Conservation (phyloP, 1,140 invertebrate species). For the Anagrus nilaparvatae region DNA sequence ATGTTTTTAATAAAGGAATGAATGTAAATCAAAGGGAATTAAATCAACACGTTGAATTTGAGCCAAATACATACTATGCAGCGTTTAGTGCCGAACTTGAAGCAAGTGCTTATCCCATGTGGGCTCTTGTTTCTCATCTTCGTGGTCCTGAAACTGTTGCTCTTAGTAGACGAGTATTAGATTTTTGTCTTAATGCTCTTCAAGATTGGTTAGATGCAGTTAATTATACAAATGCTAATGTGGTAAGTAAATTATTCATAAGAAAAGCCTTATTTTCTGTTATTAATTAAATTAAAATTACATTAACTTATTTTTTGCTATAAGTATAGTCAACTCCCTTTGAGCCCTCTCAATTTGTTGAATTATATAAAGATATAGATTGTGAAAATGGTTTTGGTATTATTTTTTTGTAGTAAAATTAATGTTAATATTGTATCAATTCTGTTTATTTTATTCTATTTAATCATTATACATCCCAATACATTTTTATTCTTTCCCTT, state of each 20-base stretch:
- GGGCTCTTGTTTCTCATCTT: conserved; percentile 85
- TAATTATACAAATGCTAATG: conserved; percentile 56
- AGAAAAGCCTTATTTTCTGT: neutral
- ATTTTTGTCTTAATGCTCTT: conserved; percentile 62
- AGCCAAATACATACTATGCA: conserved; percentile 92
- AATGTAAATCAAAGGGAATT: conserved; percentile 88
- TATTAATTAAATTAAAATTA: neutral
- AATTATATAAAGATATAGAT: too few relatives aligned
- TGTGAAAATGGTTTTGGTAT: too few relatives aligned
- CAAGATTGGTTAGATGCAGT: conserved; percentile 81
- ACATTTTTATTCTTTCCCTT: too few relatives aligned
- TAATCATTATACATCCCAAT: too few relatives aligned
- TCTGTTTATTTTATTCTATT: too few relatives aligned
- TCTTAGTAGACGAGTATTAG: conserved; percentile 63
- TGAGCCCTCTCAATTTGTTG: too few relatives aligned
- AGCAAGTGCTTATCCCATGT: conserved; percentile 93
- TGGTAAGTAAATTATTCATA: conserved; percentile 47
- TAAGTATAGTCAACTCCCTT: too few relatives aligned
- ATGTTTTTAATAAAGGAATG: conserved; percentile 58
- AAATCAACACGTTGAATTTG: conserved; percentile 89
- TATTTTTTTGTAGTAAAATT: too few relatives aligned
- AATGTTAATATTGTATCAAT: too few relatives aligned
- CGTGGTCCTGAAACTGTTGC: conserved; percentile 58
- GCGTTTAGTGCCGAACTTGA: conserved; percentile 94
- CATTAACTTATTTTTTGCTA: too few relatives aligned